Evolutionary conservation across 2,888 invertebrate genomes (phyloP).

Genomic region (Cyclophora punctaria): DNA sequence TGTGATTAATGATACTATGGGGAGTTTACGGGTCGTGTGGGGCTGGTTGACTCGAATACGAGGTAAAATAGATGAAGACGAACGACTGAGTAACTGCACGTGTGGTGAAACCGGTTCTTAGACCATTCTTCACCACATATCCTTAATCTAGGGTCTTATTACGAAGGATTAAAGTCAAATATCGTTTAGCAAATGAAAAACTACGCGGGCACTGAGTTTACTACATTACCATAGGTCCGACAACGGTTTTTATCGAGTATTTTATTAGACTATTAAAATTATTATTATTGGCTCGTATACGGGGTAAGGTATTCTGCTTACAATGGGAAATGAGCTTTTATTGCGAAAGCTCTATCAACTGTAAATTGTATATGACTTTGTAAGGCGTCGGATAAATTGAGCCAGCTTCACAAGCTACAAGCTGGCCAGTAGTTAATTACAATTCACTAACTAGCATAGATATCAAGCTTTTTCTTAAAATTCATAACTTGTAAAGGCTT

Average conservation of each 20-base stretch:
- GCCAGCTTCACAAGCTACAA: too few relatives aligned
- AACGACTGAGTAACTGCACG: slow-evolving; percentile 57
- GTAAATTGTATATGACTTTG: too few relatives aligned
- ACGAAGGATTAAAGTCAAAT: too few relatives aligned
- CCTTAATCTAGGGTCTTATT: background rate
- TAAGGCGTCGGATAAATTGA: too few relatives aligned
- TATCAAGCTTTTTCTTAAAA: too few relatives aligned
- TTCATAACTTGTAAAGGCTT: too few relatives aligned
- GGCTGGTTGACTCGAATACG: background rate
- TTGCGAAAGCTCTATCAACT: too few relatives aligned
- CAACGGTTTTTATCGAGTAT: slow-evolving; percentile 34
- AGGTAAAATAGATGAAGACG: slow-evolving; percentile 65
- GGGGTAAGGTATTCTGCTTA: too few relatives aligned
- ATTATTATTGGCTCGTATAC: background rate
- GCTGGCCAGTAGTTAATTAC: too few relatives aligned
- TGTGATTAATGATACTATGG: background rate
- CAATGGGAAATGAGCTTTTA: too few relatives aligned
- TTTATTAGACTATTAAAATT: slow-evolving; percentile 9
- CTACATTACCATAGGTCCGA: slow-evolving; percentile 24
- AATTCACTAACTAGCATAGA: too few relatives aligned
- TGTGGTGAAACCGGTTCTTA: slow-evolving; percentile 58
- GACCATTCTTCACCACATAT: background rate
- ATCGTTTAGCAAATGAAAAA: background rate
- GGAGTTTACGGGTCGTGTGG: slow-evolving; percentile 8
- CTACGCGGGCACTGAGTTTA: background rate